A percentile compares a stretch with the other conserved stretches of the same genome.
These are phyloP conservation scores for Macaria liturata DNA, from an alignment of 2,888 invertebrate species.

Conservation along the genomic window DNA sequence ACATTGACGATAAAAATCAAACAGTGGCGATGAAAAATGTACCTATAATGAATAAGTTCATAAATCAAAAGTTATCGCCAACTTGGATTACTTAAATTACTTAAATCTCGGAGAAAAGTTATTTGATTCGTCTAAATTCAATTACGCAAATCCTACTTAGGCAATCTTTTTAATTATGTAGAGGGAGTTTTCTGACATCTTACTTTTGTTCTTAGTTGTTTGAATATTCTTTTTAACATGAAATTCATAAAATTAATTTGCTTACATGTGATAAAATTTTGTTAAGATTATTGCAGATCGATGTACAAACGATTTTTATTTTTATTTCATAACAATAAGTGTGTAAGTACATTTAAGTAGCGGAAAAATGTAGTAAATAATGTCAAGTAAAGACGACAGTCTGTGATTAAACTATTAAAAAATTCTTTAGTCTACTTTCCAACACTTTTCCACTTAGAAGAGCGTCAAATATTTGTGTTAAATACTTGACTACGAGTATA, in stretches of 20 bases:
- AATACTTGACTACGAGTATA: too few relatives aligned
- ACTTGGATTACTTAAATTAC: slow-evolving; percentile 34
- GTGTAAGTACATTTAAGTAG: slow-evolving; percentile 17
- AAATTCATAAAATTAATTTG: too few relatives aligned
- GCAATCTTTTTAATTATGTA: slow-evolving; percentile 29
- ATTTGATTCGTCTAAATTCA: slow-evolving; percentile 32
- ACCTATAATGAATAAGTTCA: too few relatives aligned
- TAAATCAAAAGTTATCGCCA: slow-evolving; percentile 29
- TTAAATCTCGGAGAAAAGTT: slow-evolving; percentile 31
- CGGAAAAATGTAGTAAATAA: slow-evolving; percentile 25
- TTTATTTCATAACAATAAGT: background rate
- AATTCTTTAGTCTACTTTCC: slow-evolving; percentile 25
- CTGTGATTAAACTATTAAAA: slow-evolving; percentile 31
- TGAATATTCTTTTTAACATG: slow-evolving; percentile 1
- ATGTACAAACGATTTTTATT: background rate
- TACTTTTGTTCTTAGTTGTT: slow-evolving; percentile 10
- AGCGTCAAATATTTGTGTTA: slow-evolving; percentile 3
- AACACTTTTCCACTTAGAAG: slow-evolving; percentile 25
- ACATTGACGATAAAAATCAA: too few relatives aligned
- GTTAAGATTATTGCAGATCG: background rate
- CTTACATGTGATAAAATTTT: too few relatives aligned
- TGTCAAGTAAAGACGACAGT: slow-evolving; percentile 26
- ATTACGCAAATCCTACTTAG: slow-evolving; percentile 29
- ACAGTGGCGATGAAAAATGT: too few relatives aligned
- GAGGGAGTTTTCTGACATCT: slow-evolving; percentile 8